Base-by-base conservation (phyloP, 1,140 invertebrate species). In the Ceratina japonica region DNA sequence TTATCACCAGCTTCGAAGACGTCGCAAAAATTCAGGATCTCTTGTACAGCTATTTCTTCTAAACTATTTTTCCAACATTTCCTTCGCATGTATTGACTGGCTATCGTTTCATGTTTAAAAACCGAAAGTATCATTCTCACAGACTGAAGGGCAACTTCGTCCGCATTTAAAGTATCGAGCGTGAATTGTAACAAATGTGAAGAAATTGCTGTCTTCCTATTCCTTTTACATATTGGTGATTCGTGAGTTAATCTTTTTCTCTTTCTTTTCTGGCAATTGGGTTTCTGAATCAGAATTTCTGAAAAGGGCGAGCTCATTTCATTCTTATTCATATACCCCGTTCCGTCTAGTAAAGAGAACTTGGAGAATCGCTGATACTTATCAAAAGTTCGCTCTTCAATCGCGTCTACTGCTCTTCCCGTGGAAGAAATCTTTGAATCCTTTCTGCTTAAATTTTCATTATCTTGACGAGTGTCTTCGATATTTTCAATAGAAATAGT, bases 31-130 rank as follows among this genome's bases (percentile, higher is more conserved):
- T 80, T 64, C 12, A 86, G 13, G 37, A 85, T 52, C 0, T 83
- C 61, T 12, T 76, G 70, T n/a, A 85, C 12, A 7, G 80, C 80
- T 49, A 80, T 16, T 1, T 59, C 63, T 24, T 82, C 75, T 22
- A 85, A 62, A 16, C 63, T 85, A 63, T 54, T 27, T 31, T 69
- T 82, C 84, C 84, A 86, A 31, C 18, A 71, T 24, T 52, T 69
- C 13, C 22, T 58, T 37, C 16, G 64, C 56, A 51, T 68, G 13
- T 82, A 79, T 51, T 71, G 16, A 3, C 18, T 27, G 0, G 52
- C n/a, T 22, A 75, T 65, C n/a, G 0, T 74, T 7, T 70, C 64
- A 18, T 74, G 7, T 49, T 54, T 51, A 1, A 86, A 20, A 3
- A 49, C 27, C 12, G n/a, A 69, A 24, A 86, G 44, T 24, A 85